Evolutionary conservation across 2,797 vertebrate genomes (phyloP).

Genomic region (Acanthis flammea): DNA sequence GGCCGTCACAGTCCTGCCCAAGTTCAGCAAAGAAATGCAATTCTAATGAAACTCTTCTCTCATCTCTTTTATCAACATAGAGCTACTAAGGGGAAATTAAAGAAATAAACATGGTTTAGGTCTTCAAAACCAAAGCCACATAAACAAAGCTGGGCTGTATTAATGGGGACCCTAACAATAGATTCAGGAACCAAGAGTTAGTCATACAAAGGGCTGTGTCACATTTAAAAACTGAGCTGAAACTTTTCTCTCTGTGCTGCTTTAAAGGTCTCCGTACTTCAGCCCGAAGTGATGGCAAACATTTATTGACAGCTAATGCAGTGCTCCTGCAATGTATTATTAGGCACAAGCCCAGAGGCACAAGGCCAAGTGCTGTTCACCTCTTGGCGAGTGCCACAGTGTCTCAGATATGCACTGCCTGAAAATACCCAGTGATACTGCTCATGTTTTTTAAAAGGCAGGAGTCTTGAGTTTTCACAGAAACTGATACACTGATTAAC

Average conservation of each 20-base stretch:
- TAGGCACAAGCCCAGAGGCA: constrained; percentile 29
- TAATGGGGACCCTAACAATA: not conserved
- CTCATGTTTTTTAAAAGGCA: not conserved
- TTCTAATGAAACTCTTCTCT: not conserved
- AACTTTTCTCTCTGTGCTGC: not conserved
- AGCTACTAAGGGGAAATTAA: not conserved
- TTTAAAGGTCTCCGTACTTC: not conserved
- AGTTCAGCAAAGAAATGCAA: not conserved
- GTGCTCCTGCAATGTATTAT: not conserved
- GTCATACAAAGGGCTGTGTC: not conserved
- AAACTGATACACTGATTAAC: not conserved
- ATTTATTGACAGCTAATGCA: constrained; percentile 27
- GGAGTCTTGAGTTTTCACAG: not conserved
- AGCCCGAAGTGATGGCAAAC: constrained; percentile 1
- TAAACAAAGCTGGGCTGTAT: not conserved
- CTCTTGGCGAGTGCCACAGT: not conserved
- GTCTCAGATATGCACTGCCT: not conserved
- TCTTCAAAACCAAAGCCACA: not conserved
- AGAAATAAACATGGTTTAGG: not conserved
- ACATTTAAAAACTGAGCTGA: not conserved
- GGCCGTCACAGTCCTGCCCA: not conserved
- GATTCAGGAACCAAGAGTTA: not conserved
- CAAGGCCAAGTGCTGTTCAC: constrained; percentile 27
- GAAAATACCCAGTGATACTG: not conserved
- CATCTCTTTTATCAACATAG: rapidly evolving